Conservation (phyloP, 1,140 invertebrate species). For the Wasmannia auropunctata region DNA sequence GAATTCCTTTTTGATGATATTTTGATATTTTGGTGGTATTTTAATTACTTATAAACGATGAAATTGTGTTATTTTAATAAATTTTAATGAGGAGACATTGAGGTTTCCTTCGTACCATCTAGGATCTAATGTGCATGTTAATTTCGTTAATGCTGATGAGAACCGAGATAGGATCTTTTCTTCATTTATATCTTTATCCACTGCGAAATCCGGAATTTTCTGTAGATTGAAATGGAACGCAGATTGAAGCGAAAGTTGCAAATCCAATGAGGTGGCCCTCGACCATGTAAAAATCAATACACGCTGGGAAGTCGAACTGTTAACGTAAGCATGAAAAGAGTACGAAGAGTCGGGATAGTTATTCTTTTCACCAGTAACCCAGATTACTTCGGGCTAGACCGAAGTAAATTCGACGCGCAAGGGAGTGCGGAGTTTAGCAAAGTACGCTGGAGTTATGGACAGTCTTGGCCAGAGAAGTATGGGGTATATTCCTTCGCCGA, state of each 20-base stretch:
- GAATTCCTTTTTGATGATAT: neutral
- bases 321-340: constrained; percentile 51
- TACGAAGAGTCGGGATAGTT: constrained; percentile 3
- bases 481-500: neutral
- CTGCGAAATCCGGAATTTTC: neutral
- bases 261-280: constrained; percentile 22
- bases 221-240: neutral
- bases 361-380: constrained; percentile 24
- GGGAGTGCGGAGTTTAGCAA: constrained; percentile 16
- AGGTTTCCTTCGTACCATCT: neutral
- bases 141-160: constrained; percentile 11
- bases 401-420: constrained; percentile 21
- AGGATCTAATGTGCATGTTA: neutral
- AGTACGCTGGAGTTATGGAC: constrained; percentile 32
- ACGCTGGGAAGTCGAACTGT: constrained; percentile 36
- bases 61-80: neutral
- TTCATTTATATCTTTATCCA: neutral
- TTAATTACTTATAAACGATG: neutral
- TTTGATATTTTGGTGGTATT: no score
- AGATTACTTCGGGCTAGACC: constrained; percentile 20
- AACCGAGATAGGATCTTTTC: neutral
- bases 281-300: constrained; percentile 33
- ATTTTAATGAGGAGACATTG: neutral
- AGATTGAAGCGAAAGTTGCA: constrained; percentile 21
- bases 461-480: constrained; percentile 1